Evolutionary conservation across 2,113 vertebrate species (phyloP).

Genomic region (Chaetura pelagica): DNA sequence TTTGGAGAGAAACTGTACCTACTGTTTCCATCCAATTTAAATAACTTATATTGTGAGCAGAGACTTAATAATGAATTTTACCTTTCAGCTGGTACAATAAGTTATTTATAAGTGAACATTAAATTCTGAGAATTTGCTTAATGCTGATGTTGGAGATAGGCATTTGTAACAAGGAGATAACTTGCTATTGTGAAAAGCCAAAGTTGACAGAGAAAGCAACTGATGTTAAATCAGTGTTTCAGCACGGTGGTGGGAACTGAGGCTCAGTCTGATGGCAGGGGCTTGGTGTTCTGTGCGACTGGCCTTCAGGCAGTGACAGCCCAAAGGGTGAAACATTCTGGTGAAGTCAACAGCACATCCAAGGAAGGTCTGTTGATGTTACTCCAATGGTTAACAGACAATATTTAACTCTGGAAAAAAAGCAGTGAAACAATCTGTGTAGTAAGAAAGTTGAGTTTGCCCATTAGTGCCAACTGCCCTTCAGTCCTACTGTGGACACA

Average conservation of each 20-base stretch:
- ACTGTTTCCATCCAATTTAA: not conserved
- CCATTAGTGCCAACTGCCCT: not conserved
- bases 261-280: not conserved
- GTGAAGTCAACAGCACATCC: fast-evolving
- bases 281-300: not conserved
- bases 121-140: not conserved
- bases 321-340: not conserved
- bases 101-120: not conserved
- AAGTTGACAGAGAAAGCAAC: not conserved
- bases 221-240: not conserved
- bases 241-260: not conserved
- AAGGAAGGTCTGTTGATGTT: not conserved
- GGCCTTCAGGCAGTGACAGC: not conserved
- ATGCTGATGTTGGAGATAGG: not conserved
- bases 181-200: not conserved
- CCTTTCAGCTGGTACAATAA: not conserved
- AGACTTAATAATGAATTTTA: not conserved
- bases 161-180: not conserved
- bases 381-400: not conserved
- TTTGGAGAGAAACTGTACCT: not conserved
- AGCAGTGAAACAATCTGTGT: not conserved
- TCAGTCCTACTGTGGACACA: not conserved
- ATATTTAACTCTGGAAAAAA: not conserved
- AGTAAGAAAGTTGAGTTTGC: not conserved
- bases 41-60: not conserved